Base-by-base conservation (phyloP, 2,797 vertebrate genomes). In the Lithobates pipiens region DNA sequence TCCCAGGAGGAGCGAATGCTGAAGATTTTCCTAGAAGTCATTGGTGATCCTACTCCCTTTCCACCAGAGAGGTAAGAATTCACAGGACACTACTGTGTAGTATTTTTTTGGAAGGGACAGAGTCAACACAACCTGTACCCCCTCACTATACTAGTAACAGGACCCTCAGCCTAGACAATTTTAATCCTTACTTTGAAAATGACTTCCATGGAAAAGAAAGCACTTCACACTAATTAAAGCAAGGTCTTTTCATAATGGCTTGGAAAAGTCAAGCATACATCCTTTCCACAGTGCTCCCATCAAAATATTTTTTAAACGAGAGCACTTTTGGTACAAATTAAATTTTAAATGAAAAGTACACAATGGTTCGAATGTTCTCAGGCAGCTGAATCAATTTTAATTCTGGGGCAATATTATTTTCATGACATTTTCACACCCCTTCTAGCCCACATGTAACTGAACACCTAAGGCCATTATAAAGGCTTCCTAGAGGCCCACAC, bases 361-460 rank as follows among this genome's bases (percentile, higher is more conserved):
- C 75, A 71, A 72, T 39, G n/a, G 74, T 39, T 71, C n/a, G n/a
- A 73, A 72, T 77, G 76, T 71, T 42, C n/a, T 44, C n/a, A 42
- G 50, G 69, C 83, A 84, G 68, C 83, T 76, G 76, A 72, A 63
- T 50, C 36, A 46, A 73, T 85, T 65, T 44, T 65, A 69, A 85
- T 73, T 21, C 68, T 1, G 76, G 61, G 25, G 42, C 13, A 42
- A 67, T 63, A 44, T 71, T 78, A 69, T 84, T 77, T 76, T 77
- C 32, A 54, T 71, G 82, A 63, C 65, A 79, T 85, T 74, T 77
- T 74, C 77, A 85, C 84, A 75, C 71, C 46, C 69, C 42, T 85
- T 79, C 70, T 46, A 77, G 63, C 13, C 63, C 29, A 15, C 27
- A 29, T 50, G 63, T 76, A 83, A 70, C 74, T 25, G 46, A 50